Evolutionary conservation across 2,113 vertebrate species (phyloP).

Genomic region (Bambusicola thoracicus): DNA sequence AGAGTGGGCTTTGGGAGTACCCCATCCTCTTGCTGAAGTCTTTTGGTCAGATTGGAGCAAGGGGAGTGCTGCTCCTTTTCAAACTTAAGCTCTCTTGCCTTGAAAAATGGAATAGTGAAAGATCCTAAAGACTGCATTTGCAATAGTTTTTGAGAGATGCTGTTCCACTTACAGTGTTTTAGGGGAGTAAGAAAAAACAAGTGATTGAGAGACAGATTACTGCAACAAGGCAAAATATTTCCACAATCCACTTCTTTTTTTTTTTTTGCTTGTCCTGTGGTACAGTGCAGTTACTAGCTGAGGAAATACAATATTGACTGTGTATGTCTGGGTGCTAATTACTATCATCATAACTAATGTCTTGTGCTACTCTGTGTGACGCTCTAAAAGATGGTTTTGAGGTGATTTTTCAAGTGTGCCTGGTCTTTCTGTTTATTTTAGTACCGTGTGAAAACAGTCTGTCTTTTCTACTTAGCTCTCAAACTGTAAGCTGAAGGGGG

Average conservation of each 20-base stretch:
- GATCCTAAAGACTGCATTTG: neutral
- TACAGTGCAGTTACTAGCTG: neutral
- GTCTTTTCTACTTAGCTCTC: slow-evolving; percentile 19
- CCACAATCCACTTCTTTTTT: neutral
- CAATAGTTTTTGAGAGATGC: neutral
- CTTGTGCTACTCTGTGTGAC: neutral
- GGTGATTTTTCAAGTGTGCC: neutral
- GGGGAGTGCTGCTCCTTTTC: neutral
- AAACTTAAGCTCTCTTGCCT: neutral
- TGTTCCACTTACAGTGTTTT: neutral
- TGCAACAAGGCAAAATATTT: neutral
- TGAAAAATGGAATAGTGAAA: neutral
- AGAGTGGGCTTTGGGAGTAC: neutral
- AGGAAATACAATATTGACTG: neutral
- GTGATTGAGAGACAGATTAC: neutral
- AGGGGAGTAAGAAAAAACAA: neutral
- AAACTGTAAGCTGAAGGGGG: neutral
- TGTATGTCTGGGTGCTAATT: neutral
- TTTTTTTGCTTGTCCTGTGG: neutral
- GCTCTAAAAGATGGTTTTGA: neutral
- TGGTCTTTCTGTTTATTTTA: neutral
- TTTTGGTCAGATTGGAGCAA: neutral
- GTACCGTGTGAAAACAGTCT: neutral
- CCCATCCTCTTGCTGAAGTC: neutral
- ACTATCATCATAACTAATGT: neutral